Evolutionary conservation across 2,888 invertebrate genomes (phyloP), one percentile per base, ranked within the genome.

Genomic region (Stegana nigrithorax): DNA sequence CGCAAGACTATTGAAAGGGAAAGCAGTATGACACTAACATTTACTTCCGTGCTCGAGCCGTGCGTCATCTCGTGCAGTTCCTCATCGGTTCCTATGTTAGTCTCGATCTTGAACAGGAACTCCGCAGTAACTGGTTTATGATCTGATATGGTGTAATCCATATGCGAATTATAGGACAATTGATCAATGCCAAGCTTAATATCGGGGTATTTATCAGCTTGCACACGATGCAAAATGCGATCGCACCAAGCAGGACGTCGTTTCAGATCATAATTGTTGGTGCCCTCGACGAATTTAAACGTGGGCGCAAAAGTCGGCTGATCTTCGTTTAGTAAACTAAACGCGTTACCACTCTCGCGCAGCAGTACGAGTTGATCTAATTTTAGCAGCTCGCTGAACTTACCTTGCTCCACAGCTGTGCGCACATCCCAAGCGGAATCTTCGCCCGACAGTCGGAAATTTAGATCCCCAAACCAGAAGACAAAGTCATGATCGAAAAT

Each of bases 191-290:
- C 88, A 26, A 97, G 86, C 2, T 90, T 91, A 19, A 93, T 89
- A 76, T 94, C 92, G 71, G 94, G 93, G 80, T 95, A 95, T 70
- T 92, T 92, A 81, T 95, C 90, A 0, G 90, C 89, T 77, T 93
- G 92, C 21, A 93, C 94, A 87, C 92, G 92, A 87, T 94, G 94
- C 44, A 98, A 86, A 73, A 98, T 92, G 66, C 98, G 89, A 87
- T 98, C 98, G 10, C 96, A 96, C 96, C 97, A 98, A 0, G 96
- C 95, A 2, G 97, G 97, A 73, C 95, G 89, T 61, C 98, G 90
- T 92, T 93, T 94, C 58, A 91, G 81, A 86, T 95, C 93, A 84
- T 94, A 96, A 51, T 90, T 89, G 69, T 91, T 90, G 0, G 91
- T 89, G 17, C 91, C 91, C 71, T 92, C 90, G 73, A 89, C 87